Base-by-base conservation (phyloP, 2,888 invertebrate genomes). In the Sinotaia quadrata region DNA sequence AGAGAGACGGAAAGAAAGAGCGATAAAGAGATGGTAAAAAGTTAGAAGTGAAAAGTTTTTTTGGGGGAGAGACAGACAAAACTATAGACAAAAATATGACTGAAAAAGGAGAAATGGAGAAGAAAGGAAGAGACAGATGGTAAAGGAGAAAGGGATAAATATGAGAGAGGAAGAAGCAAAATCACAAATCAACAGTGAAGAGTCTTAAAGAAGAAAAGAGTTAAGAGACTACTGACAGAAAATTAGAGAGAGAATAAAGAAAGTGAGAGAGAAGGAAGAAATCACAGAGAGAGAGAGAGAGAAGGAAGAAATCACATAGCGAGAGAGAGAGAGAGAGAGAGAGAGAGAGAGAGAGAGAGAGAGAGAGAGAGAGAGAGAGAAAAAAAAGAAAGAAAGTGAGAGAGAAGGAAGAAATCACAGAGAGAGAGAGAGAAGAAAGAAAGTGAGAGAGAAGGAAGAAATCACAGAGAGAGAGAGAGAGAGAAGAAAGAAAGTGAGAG, bases 401-500 rank as follows among this genome's bases (percentile, higher is more conserved):
- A 24, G 24, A 56, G 29, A 36, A 41, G 36, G 37, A 37, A 52
- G 18, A 36, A 24, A 15, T 12, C 8, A 34, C 2, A 49, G 27
- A 36, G 24, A 27, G 18, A 27, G 51, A 58, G 27, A 58, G 27
- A 58, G 15, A 49, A 36, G 51, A 18, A 49, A 24, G 34, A 15
- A 34, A 10, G n/a, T 12, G 21, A 2, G 49, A n/a, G 44, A 4
- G 49, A 27, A 41, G n/a, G 47, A 24, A 41, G 5, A 66, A 44
- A 44, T 2, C 2, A 44, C 36, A 21, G 36, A 36, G 36, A 36
- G 34, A 34, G 27, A 29, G 44, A 56, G 41, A 37, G 56, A 56
- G 56, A 44, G 27, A 33, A 58, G 34, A 34, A 58, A 58, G 58
- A 57, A 49, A 66, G 49, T 58, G 58, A 58, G 58, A 47, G 57